Evolutionary conservation across 1,140 invertebrate species (phyloP), one percentile per base, ranked within the genome.

Genomic region (Bradynema listronoti): DNA sequence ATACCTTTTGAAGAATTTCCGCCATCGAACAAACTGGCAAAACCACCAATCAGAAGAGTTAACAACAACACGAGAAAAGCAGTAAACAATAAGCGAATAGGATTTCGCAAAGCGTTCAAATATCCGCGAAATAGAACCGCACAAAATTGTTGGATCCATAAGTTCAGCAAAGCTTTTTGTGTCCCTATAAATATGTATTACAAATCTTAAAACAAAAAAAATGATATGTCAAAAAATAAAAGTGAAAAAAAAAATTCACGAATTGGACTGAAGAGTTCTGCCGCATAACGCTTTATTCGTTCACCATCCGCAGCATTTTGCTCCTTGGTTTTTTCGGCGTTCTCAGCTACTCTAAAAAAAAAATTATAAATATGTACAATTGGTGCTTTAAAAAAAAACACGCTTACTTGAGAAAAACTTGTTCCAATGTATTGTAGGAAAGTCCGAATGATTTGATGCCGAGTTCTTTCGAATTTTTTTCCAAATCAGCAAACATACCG

Each of bases 381-480:
- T 39, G 11, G 7, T 47, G 7, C 45, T 11, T 11, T 11, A 39
- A 39, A 39, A 11, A 39, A 39, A 56, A 53, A 29, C 1, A 30
- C 29, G 33, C 14, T 27, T 42, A 63, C 50, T 50, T 53, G 14
- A 69, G 36, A 30, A 72, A 72, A 14, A 69, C 69, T 65, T 69
- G 67, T 51, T 69, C 67, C 6, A 69, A 45, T 0, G 67, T 72
- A 36, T 73, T 69, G 9, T 65, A 73, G 6, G 64, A 69, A 1
- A 69, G 58, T 27, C 67, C 67, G 30, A 73, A 69, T 4, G 69
- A 72, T 30, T 43, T 27, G 29, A 69, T 60, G 7, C 24, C 24
- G 7, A 69, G 36, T 4, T 64, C 49, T 16, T 22, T 24, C 19
- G 61, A 56, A 22, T 51, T n/a, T 7, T 14, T 34, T 56, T 73